A percentile compares a stretch with the other conserved stretches of the same genome.
phyloP scores from a whole-genome alignment of 92 coral and sea anemone species.

The Palythoa caribaeorum region DNA sequence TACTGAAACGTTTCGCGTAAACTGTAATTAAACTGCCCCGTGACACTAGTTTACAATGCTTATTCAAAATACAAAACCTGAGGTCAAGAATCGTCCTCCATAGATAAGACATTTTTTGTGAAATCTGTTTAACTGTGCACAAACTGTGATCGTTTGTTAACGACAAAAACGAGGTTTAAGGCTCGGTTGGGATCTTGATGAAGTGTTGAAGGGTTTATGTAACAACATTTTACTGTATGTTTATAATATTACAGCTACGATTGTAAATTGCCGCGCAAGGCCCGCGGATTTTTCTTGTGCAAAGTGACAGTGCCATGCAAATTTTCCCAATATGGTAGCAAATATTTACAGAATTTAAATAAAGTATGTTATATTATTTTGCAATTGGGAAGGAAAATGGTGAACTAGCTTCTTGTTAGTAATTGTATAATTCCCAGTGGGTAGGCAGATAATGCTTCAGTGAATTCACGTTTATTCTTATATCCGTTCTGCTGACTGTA shows the following conservation, averaged over 20 bases:
- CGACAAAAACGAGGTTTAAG: not conserved
- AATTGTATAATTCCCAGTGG: not conserved
- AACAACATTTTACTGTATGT: not conserved
- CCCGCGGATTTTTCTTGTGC: slow-evolving; percentile 2
- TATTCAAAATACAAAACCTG: slow-evolving; percentile 25
- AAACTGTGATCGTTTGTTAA: slow-evolving; percentile 16
- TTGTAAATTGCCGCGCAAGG: not conserved
- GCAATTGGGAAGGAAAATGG: not conserved
- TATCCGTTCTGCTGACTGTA: not conserved
- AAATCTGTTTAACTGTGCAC: slow-evolving; percentile 39
- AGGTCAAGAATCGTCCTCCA: slow-evolving; percentile 24
- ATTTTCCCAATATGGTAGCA: slow-evolving; percentile 38
- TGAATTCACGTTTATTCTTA: not conserved
- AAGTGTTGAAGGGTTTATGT: slow-evolving; percentile 6
- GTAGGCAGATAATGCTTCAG: slow-evolving; percentile 33
- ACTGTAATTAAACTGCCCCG: slow-evolving; percentile 40
- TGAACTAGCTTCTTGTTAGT: not conserved
- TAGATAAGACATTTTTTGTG: not conserved
- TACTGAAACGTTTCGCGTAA: slow-evolving; percentile 28
- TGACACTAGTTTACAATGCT: slow-evolving; percentile 35
- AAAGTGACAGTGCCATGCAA: slow-evolving; percentile 47
- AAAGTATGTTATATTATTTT: slow-evolving; percentile 20
- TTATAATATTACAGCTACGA: not conserved
- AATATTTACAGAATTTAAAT: slow-evolving; percentile 65
- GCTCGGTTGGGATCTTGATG: not conserved